Base-by-base conservation (phyloP, 1,140 invertebrate genomes). In the Diabrotica undecimpunctata region DNA sequence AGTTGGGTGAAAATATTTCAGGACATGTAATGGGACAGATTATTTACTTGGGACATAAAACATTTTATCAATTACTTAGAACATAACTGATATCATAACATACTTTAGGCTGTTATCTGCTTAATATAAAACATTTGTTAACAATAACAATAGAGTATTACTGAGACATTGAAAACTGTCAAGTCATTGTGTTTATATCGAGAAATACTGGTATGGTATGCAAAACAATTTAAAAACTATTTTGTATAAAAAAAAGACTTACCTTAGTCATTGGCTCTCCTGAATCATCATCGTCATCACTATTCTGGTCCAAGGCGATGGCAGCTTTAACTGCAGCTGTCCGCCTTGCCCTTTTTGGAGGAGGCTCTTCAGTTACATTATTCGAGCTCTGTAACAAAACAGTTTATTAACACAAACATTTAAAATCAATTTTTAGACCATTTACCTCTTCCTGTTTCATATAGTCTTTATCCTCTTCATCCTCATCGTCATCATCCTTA, bases 291-390 rank as follows among this genome's bases (percentile, higher is more conserved):
- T 72, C 70, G 12, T 66, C 62, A 39, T 71, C 70, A 70, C 71
- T 46, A 66, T 71, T 70, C 36, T 61, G 62, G 36, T 64, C 61
- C 61, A 71, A 52, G 14, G 66, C 68, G 51, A 71, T 66, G 10
- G 66, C 63, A 14, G 73, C 68, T 67, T 72, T 73, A 54, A 70
- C 69, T 13, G 72, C 66, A 39, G 73, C 72, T 46, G 74, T 71
- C 50, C 73, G 65, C 12, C 70, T 67, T 50, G 70, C 69, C 54
- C 70, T 69, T 65, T 73, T 78, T 66, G 63, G 54, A 12, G 60
- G 66, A 37, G 76, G 68, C 63, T 75, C 75, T 39, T 75, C 75
- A 25, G n/a, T n/a, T 56, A 57, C 46, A 52, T 72, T 66, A 62
- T 72, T 62, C 13, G 62, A 64, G 39, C n/a, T 46, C 41, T 46